Evolutionary conservation across 2,113 vertebrate species (phyloP), one percentile per base, ranked within the genome.

Genomic region (Saimiri boliviensis): DNA sequence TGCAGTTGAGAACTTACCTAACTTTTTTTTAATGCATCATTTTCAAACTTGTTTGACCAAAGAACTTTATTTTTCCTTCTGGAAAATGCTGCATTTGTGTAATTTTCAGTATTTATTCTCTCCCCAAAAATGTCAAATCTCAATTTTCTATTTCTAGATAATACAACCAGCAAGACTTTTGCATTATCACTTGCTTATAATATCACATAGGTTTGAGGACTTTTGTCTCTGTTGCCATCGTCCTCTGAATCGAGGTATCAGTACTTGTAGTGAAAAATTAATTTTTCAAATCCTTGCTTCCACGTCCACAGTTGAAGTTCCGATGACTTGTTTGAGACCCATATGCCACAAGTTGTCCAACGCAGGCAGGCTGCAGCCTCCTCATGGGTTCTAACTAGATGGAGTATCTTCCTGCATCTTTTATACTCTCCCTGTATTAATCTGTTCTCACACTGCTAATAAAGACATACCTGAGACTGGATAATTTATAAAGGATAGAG

Each of bases 151-250:
- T 9, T 47, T 73, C 21, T 16, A 20, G 12, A 0, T 2, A 8
- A 23, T 1, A 12, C n/a, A 63, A 4, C 32, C 45, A 32, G 9
- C 40, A 16, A 35, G n/a, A 3, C 4, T 3, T 11, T 5, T 5
- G 8, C 45, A 9, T 30, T 37, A 11, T 32, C 11, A 30, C 27
- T 30, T 2, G 0, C 12, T 20, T 42, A 16, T 5, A 0, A 63
- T 30, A 6, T 63, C 10, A 6, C 63, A 12, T 4, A 3, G 35
- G 10, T 52, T 9, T 13, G 21, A 30, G 23, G 23, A 54, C 52
- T 17, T 30, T 32, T 12, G 6, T 79, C 45, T 35, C 42, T 20
- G 27, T 71, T 4, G 1, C 3, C 77, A 32, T 16, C 0, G 11
- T n/a, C 17, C 58, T 74, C 80, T 73, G 9, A 86, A 30, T 30